phyloP scores from a whole-genome alignment of 2,888 invertebrate species.

The Blastobasis lacticolella region DNA sequence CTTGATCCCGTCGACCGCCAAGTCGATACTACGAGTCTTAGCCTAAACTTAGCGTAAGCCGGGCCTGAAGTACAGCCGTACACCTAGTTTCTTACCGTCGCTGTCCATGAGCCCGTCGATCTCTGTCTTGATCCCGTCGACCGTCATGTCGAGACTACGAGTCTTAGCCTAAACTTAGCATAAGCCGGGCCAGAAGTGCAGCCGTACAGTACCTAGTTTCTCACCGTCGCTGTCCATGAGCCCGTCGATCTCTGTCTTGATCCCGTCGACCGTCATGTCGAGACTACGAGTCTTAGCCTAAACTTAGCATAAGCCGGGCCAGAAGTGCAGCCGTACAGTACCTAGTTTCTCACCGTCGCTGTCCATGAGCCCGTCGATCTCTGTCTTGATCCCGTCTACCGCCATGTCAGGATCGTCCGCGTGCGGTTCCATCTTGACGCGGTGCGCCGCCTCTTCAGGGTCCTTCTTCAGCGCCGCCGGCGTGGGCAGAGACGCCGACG shows the following conservation, averaged over 20 bases:
- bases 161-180: not conserved
- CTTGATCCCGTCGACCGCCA: not conserved
- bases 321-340: too few species aligned
- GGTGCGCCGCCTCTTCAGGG: conserved; percentile 58
- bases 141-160: conserved; percentile 48
- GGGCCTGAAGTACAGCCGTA: too few species aligned
- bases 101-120: conserved; percentile 71
- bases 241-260: conserved; percentile 70
- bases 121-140: conserved; percentile 70
- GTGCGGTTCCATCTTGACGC: conserved; percentile 67
- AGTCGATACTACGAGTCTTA: not conserved
- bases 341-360: conserved; percentile 34
- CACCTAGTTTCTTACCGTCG: conserved; percentile 26
- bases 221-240: conserved; percentile 64
- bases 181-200: not conserved
- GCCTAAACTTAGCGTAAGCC: too few species aligned
- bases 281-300: conserved; percentile 30
- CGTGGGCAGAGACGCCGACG: conserved; percentile 66
- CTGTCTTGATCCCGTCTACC: conserved; percentile 70
- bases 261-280: conserved; percentile 46
- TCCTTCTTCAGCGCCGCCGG: conserved; percentile 69
- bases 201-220: not conserved
- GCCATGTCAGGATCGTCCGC: conserved; percentile 55
- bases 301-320: too few species aligned
- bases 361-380: conserved; percentile 71